Evolutionary conservation across 2,888 invertebrate genomes (phyloP), one percentile per base, ranked within the genome.

Genomic region (Melipona beecheii): DNA sequence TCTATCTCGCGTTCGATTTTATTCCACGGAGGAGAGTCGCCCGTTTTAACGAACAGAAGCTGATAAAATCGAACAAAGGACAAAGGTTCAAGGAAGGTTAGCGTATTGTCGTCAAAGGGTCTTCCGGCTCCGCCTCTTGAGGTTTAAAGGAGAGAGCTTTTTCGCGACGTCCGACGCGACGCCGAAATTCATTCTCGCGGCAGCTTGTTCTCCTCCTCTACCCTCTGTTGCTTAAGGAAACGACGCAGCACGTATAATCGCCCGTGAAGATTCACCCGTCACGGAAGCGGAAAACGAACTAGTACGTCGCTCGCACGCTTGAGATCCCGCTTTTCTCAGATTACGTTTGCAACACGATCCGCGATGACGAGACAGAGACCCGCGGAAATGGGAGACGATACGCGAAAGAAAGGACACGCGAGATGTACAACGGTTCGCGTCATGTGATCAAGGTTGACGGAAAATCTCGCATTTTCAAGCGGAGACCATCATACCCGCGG

Each of bases 331-430:
- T n/a, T 64, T 64, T 84, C 81, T 86, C 86, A 15, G 85, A 78
- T 86, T 86, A 87, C 87, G 43, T 50, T 74, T 43, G 86, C 87
- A 87, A 87, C 60, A 70, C 69, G 85, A 86, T 73, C 87, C 73
- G 17, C 36, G 73, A 54, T 43, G 66, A 77, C 68, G 31, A 31
- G 31, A 31, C 31, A 68, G 75, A 78, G 78, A 75, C 66, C 52
- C 36, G 15, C 73, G 43, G 86, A 78, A 83, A 86, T 36, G 73
- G 24, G 70, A 85, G 85, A 85, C 56, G 72, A 52, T 24, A 4
- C 36, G 52, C 19, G 73, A n/a, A 43, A 43, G 60, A 73, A 73
- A 60, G 62, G 50, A 75, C 21, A 75, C 19, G 56, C 56, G 49
- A 31, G 27, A 58, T 24, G 60, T 19, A 9, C n/a, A 49, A 9